Evolutionary conservation across 1,140 invertebrate genomes (phyloP).

Genomic region (Meloidogyne exigua): DNA sequence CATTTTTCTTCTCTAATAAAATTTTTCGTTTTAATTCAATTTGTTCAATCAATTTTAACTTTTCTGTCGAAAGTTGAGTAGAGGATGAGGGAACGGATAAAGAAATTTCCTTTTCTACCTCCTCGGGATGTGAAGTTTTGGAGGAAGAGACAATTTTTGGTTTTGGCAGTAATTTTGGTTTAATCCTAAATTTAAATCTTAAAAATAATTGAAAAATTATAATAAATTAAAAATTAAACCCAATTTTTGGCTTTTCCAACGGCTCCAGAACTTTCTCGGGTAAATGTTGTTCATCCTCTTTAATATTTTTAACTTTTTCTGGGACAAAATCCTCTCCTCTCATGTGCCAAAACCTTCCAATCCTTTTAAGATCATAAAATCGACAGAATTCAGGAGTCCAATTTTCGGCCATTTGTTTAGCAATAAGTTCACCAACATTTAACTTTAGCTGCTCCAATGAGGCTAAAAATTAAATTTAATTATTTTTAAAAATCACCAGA

Average conservation of each 20-base stretch:
- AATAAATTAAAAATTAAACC: neutral
- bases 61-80: neutral
- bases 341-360: slow-evolving; percentile 19
- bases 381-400: slow-evolving; percentile 38
- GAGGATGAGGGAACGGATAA: neutral
- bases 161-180: slow-evolving; percentile 16
- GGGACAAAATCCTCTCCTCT: neutral
- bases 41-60: neutral
- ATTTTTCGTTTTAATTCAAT: neutral
- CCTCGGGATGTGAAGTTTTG: neutral
- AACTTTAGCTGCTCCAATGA: slow-evolving; percentile 28
- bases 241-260: neutral
- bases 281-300: neutral
- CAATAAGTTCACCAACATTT: slow-evolving; percentile 26
- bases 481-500: neutral
- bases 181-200: neutral
- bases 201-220: neutral
- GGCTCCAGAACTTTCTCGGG: neutral
- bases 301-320: neutral
- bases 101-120: neutral
- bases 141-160: neutral
- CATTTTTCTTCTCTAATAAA: neutral
- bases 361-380: slow-evolving; percentile 23
- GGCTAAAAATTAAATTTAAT: slow-evolving; percentile 15
- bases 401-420: slow-evolving; percentile 23